These are phyloP conservation scores for Drosophila burlai DNA, from an alignment of 1,140 invertebrate genomes.

Conservation along the genomic window DNA sequence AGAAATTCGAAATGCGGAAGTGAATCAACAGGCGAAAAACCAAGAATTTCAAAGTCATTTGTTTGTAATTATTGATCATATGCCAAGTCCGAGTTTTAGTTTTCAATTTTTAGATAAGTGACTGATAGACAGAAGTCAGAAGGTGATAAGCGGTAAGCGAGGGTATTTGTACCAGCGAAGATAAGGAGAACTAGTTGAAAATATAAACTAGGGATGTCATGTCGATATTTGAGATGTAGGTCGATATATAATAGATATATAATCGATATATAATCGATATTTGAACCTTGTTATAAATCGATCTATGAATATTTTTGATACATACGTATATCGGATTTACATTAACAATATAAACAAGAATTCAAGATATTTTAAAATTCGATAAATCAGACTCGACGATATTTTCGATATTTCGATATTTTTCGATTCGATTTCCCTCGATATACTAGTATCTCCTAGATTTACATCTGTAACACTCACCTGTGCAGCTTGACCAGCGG, in stretches of 20 bases:
- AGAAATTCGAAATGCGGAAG: background rate
- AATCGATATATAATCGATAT: no score
- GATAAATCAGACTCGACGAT: background rate
- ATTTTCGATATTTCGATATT: background rate
- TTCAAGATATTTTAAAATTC: background rate
- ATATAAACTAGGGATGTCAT: background rate
- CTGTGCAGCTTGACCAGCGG: constrained; percentile 94
- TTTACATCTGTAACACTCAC: constrained; percentile 85
- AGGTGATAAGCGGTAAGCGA: background rate
- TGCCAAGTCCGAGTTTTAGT: constrained; percentile 1
- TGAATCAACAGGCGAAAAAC: constrained; percentile 19
- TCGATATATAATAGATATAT: background rate
- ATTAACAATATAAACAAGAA: no score
- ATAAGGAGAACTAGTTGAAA: background rate
- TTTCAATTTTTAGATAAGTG: constrained; percentile 24
- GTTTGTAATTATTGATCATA: constrained; percentile 15
- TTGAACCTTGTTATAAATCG: no score
- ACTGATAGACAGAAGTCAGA: constrained; percentile 17
- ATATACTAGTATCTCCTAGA: background rate
- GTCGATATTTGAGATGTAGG: background rate
- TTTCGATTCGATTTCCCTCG: background rate
- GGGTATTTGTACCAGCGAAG: background rate
- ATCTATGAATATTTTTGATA: no score
- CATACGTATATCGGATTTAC: no score
- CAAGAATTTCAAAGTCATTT: background rate